phyloP scores from a whole-genome alignment of 1,140 invertebrate species.

The Drosophila rufa region DNA sequence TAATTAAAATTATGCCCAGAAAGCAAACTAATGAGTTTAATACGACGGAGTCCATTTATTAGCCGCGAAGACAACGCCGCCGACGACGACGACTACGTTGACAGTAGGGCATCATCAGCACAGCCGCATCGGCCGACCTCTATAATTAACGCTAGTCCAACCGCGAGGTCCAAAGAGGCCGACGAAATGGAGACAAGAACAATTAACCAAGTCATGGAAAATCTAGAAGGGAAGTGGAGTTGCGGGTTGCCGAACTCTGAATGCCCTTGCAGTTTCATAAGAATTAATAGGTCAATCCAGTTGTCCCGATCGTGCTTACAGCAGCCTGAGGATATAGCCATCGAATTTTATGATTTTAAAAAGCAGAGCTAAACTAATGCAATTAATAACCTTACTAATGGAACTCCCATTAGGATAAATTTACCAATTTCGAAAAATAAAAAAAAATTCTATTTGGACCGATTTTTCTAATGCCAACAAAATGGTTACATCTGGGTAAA shows the following conservation, averaged over 20 bases:
- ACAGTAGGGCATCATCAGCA: slow-evolving; percentile 62
- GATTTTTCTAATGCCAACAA: too few relatives aligned
- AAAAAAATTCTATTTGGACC: too few relatives aligned
- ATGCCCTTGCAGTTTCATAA: not conserved
- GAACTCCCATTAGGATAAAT: too few relatives aligned
- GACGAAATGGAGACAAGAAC: slow-evolving; percentile 43
- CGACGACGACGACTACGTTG: slow-evolving; percentile 45
- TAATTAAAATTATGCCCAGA: slow-evolving; percentile 80
- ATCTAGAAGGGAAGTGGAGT: not conserved
- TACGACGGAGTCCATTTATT: slow-evolving; percentile 77
- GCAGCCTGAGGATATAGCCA: too few relatives aligned
- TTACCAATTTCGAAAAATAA: too few relatives aligned
- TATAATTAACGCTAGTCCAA: slow-evolving; percentile 77
- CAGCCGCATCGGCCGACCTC: slow-evolving; percentile 55
- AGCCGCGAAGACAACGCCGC: slow-evolving; percentile 36
- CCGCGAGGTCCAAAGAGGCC: slow-evolving; percentile 54
- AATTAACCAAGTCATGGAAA: not conserved
- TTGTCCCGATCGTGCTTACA: not conserved
- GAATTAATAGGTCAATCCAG: not conserved
- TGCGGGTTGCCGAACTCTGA: not conserved
- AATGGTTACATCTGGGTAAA: too few relatives aligned
- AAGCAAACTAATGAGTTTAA: slow-evolving; percentile 84
- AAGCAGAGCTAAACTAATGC: too few relatives aligned
- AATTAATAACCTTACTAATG: too few relatives aligned
- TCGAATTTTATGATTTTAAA: not conserved